A percentile compares a stretch with the other conserved stretches of the same genome.
Evolutionary conservation across 2,888 invertebrate genomes (phyloP).

Genomic region (Linnaemya tessellans): DNA sequence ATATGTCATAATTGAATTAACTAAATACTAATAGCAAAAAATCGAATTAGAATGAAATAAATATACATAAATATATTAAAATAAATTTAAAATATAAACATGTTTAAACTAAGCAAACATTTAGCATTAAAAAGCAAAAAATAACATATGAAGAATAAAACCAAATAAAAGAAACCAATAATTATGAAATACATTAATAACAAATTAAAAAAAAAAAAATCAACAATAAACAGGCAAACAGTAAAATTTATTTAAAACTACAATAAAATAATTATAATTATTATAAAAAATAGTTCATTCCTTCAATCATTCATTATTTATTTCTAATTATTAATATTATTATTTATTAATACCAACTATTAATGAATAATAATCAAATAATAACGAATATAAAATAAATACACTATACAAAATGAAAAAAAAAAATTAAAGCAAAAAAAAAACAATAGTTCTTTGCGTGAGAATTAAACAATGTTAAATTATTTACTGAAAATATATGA

Average conservation of each 20-base stretch:
- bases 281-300: constrained; percentile 61
- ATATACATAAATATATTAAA: constrained; percentile 67
- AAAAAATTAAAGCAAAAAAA: constrained; percentile 73
- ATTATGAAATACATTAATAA: constrained; percentile 38
- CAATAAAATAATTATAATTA: constrained; percentile 51
- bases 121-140: constrained; percentile 57
- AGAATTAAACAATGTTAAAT: constrained; percentile 83
- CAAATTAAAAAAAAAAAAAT: constrained; percentile 3
- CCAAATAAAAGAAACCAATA: constrained; percentile 41
- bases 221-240: constrained; percentile 63
- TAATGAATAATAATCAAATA: constrained; percentile 70
- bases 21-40: constrained; percentile 77
- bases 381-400: constrained; percentile 69
- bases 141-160: constrained; percentile 41
- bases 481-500: constrained; percentile 83
- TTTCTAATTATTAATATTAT: constrained; percentile 67
- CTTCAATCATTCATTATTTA: constrained; percentile 67
- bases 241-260: constrained; percentile 66
- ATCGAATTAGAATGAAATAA: constrained; percentile 74
- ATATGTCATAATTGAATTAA: constrained; percentile 68
- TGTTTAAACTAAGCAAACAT: constrained; percentile 57
- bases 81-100: constrained; percentile 33
- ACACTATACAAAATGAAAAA: constrained; percentile 61
- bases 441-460: constrained; percentile 83
- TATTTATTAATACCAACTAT: constrained; percentile 68